Evolutionary conservation across 2,888 invertebrate species (phyloP).

Genomic region (Nephrotoma flavescens): DNA sequence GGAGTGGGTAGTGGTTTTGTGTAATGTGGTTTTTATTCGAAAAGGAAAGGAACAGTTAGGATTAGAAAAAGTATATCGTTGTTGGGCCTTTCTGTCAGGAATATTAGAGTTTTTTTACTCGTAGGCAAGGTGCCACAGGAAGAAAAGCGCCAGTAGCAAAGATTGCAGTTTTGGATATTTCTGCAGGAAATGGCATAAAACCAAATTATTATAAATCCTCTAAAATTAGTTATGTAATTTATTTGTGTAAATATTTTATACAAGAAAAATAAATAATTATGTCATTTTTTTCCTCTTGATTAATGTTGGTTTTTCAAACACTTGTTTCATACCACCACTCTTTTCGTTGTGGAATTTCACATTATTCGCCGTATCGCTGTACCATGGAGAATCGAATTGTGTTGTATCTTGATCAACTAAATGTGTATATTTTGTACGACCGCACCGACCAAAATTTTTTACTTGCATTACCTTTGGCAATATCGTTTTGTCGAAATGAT

Average conservation of each 20-base stretch:
- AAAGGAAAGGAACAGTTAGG: too few relatives aligned
- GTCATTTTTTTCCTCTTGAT: conserved; percentile 27
- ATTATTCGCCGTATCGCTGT: conserved; percentile 77
- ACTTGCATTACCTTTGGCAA: conserved; percentile 99
- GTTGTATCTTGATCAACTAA: conserved; percentile 98
- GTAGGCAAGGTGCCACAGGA: too few relatives aligned
- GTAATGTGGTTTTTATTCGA: too few relatives aligned
- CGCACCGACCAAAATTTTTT: conserved; percentile 97
- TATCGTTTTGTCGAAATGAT: conserved; percentile 98
- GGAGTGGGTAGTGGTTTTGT: too few relatives aligned
- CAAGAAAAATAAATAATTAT: background rate
- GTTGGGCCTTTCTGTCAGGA: too few relatives aligned
- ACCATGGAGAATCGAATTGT: conserved; percentile 95
- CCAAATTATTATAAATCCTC: background rate
- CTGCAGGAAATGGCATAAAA: too few relatives aligned
- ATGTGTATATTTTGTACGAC: conserved; percentile 97
- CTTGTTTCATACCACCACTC: conserved; percentile 85
- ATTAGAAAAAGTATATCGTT: too few relatives aligned
- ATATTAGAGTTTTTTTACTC: too few relatives aligned
- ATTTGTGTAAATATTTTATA: background rate
- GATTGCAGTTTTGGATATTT: too few relatives aligned
- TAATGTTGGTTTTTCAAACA: conserved; percentile 72
- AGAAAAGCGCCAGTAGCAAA: too few relatives aligned
- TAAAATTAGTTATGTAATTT: background rate
- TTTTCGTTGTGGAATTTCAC: conserved; percentile 73